Evolutionary conservation across 1,140 invertebrate species (phyloP).

Genomic region (Reticulitermes speratus): DNA sequence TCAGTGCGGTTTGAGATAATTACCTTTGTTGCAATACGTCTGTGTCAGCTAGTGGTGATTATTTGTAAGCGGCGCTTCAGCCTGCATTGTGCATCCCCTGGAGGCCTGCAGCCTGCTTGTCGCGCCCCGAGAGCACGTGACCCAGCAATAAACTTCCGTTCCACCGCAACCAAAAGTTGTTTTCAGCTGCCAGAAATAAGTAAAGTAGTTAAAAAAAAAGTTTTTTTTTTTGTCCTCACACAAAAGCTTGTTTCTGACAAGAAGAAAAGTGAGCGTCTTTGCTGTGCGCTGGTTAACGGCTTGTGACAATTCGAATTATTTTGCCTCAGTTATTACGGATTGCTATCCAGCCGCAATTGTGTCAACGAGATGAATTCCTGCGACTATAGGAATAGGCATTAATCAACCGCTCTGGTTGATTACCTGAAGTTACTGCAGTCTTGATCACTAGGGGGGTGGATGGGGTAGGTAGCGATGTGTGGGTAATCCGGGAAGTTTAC

Average conservation of each 20-base stretch:
- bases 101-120: neutral
- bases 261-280: neutral
- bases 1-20: too few relatives aligned
- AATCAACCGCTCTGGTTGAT: too few relatives aligned
- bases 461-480: too few relatives aligned
- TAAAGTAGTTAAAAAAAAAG: constrained; percentile 14
- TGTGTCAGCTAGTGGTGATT: too few relatives aligned
- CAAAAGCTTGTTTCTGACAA: constrained; percentile 16
- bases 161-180: neutral
- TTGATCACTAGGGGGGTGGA: too few relatives aligned
- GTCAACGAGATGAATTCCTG: neutral
- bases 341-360: neutral
- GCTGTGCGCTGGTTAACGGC: neutral
- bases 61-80: too few relatives aligned
- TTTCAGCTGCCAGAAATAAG: constrained; percentile 6
- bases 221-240: neutral
- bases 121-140: neutral
- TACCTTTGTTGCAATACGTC: too few relatives aligned
- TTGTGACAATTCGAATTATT: constrained; percentile 17
- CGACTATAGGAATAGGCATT: neutral
- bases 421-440: too few relatives aligned
- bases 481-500: too few relatives aligned
- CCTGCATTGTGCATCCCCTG: too few relatives aligned
- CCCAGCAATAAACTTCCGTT: neutral
- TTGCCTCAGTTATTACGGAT: neutral